Evolutionary conservation across 2,113 vertebrate genomes (phyloP).

Genomic region (Pygoscelis adeliae): DNA sequence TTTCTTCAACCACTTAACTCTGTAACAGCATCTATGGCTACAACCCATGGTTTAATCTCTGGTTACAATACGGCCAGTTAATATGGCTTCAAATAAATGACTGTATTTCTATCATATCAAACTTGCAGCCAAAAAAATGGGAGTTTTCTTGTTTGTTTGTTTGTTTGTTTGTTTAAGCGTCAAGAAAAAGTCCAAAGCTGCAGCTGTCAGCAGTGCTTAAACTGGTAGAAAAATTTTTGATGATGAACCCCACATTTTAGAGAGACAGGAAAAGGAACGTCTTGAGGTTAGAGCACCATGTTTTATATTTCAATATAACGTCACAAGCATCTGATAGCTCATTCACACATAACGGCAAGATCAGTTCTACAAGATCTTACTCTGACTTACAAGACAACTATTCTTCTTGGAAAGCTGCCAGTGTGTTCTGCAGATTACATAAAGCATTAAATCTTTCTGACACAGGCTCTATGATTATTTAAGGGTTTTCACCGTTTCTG

Average conservation of each 20-base stretch:
- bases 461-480: neutral
- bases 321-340: neutral
- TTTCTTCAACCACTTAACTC: neutral
- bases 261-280: neutral
- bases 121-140: neutral
- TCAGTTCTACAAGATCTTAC: neutral
- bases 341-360: neutral
- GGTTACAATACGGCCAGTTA: neutral
- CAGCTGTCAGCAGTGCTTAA: neutral
- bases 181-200: neutral
- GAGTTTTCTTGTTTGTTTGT: neutral
- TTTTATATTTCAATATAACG: neutral
- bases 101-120: neutral
- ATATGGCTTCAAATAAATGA: neutral
- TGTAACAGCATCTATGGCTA: neutral
- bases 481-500: neutral
- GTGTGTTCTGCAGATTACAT: neutral
- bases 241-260: neutral
- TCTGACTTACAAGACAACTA: neutral
- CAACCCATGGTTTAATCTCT: neutral
- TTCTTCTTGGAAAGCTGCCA: constrained; percentile 1
- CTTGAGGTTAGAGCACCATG: neutral
- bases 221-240: neutral
- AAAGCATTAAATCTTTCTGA: neutral
- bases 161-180: neutral